Conservation (phyloP, 2,888 invertebrate genomes). For the Leistus spinibarbis region DNA sequence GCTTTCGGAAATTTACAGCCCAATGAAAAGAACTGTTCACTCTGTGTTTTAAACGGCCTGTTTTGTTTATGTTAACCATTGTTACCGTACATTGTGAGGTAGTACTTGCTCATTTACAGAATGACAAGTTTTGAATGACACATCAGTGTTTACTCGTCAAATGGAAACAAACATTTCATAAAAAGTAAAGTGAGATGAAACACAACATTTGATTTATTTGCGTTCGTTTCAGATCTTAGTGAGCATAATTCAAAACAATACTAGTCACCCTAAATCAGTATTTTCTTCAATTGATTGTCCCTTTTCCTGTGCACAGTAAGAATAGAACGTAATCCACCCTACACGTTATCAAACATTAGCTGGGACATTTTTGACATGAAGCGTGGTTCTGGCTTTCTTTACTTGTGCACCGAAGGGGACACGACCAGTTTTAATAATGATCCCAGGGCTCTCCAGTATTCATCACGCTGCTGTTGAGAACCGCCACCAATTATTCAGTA, state of each 20-base stretch:
- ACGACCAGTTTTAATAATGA: not conserved
- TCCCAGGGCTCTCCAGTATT: not conserved
- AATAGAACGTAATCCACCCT: not conserved
- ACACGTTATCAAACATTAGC: not conserved
- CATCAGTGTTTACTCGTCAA: not conserved
- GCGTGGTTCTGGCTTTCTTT: not conserved
- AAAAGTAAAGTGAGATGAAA: too few relatives aligned
- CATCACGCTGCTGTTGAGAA: not conserved
- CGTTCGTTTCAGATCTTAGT: too few relatives aligned
- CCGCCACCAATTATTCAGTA: not conserved
- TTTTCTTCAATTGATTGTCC: not conserved
- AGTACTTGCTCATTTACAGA: not conserved
- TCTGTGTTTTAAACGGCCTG: not conserved
- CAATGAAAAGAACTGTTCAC: conserved; percentile 25
- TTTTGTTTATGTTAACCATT: conserved; percentile 18
- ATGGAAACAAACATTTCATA: too few relatives aligned
- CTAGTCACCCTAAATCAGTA: not conserved
- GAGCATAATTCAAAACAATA: too few relatives aligned
- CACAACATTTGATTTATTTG: too few relatives aligned
- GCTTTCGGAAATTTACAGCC: conserved; percentile 28
- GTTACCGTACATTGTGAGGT: not conserved
- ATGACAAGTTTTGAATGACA: not conserved
- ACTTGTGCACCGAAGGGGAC: not conserved
- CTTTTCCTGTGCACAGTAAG: not conserved
- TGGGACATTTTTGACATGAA: not conserved